Evolutionary conservation across 2,888 invertebrate genomes (phyloP), one percentile per base, ranked within the genome.

Genomic region (Rhopalosiphum nymphaeae): DNA sequence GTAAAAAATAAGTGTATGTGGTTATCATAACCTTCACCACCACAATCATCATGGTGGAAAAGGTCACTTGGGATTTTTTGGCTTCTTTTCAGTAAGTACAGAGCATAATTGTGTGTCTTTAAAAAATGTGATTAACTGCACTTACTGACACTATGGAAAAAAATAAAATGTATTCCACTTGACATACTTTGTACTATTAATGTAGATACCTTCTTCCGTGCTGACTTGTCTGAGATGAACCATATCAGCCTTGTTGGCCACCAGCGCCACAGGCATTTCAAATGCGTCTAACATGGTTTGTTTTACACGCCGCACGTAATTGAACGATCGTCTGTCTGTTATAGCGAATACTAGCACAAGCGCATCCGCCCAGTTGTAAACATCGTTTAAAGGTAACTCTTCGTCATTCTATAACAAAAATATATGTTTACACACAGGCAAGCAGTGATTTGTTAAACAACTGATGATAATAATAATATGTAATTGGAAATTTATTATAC

Each of bases 241-340:
- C 98, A 98, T 98, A 95, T 98, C 98, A 46, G 97, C 98, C 96
- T 98, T 98, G 95, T 98, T 98, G 85, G 97, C 98, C 57, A 98
- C 98, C n/a, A 98, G 96, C n/a, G 98, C 97, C 67, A 98, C 96
- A 0, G 98, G 98, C 95, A 97, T 97, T 95, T 98, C 97, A 92
- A 96, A 96, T 95, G 96, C 95, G 95, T 98, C 97, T 93, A 96
- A 96, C 96, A 97, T 95, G 86, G 96, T 96, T 95, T 96, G 97
- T 95, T 97, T 98, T 78, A 98, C 97, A 93, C 97, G 97, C 93
- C 98, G 97, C 94, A 98, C 97, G 95, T 97, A 98, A 96, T 98
- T 97, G 96, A 98, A 98, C 53, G 98, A 98, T 95, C 97, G 97
- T 91, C 98, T 96, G 96, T 99, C 98, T 0, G 98, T 98, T 95